phyloP scores from a whole-genome alignment of 2,113 vertebrate species.

The Struthidea cinerea region DNA sequence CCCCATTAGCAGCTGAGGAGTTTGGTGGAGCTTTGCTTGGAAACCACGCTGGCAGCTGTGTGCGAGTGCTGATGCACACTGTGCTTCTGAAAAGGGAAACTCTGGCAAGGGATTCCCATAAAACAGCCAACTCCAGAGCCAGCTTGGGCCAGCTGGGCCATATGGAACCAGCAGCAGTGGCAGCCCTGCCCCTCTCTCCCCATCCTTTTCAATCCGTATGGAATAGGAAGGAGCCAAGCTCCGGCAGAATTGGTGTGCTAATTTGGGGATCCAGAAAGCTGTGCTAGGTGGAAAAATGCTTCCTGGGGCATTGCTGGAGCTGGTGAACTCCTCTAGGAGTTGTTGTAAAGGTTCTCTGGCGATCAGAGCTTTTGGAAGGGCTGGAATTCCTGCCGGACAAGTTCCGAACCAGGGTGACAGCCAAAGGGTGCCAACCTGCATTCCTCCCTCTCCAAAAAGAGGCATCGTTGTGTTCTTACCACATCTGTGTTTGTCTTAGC shows the following conservation, averaged over 20 bases:
- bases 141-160: constrained; percentile 17
- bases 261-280: neutral
- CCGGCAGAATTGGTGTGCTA: neutral
- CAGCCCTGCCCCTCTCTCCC: neutral
- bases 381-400: neutral
- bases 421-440: neutral
- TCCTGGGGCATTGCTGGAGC: neutral
- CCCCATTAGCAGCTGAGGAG: constrained; percentile 24
- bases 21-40: neutral
- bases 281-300: neutral
- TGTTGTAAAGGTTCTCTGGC: neutral
- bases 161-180: constrained; percentile 7
- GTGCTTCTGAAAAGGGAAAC: constrained; percentile 4
- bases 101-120: constrained; percentile 11
- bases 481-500: neutral
- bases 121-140: constrained; percentile 14
- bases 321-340: neutral
- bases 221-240: neutral
- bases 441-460: neutral
- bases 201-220: neutral
- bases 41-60: neutral
- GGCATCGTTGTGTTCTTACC: fast-evolving
- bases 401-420: neutral
- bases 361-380: neutral
- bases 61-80: neutral